Percentiles rank a stretch among this genome's conserved stretches.
These are phyloP conservation scores for Sialia sialis DNA, from an alignment of 2,113 vertebrate genomes.

Conservation along the genomic window DNA sequence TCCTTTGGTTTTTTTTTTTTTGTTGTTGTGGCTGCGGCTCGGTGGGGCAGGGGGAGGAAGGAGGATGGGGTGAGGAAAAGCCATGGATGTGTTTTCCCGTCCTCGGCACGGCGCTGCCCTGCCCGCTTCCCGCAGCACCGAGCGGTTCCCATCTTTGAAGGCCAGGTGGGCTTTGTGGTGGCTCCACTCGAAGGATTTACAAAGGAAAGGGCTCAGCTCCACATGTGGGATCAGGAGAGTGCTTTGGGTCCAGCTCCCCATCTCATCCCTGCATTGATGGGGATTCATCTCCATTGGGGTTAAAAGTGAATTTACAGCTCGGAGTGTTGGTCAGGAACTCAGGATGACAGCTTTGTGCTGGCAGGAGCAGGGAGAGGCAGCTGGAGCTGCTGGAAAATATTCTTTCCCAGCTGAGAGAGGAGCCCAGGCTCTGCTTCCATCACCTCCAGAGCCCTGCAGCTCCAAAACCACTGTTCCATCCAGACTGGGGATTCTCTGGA, in stretches of 20 bases:
- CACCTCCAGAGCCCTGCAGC: neutral
- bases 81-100: neutral
- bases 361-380: neutral
- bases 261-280: neutral
- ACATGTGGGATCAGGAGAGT: fast-evolving
- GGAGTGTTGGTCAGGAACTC: neutral
- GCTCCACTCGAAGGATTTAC: neutral
- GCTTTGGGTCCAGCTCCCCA: neutral
- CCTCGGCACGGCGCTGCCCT: fast-evolving
- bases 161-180: neutral
- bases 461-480: neutral
- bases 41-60: neutral
- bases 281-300: neutral
- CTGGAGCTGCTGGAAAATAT: neutral
- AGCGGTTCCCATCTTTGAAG: neutral
- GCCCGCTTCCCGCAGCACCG: fast-evolving
- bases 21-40: neutral
- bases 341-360: neutral
- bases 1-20: constrained; percentile 8
- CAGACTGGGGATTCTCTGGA: neutral
- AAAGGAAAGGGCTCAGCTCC: neutral
- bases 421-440: neutral
- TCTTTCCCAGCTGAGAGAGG: neutral
- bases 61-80: neutral
- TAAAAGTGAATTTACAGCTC: neutral